phyloP scores from a whole-genome alignment of 23 tunicate species.

The Styela clava region DNA sequence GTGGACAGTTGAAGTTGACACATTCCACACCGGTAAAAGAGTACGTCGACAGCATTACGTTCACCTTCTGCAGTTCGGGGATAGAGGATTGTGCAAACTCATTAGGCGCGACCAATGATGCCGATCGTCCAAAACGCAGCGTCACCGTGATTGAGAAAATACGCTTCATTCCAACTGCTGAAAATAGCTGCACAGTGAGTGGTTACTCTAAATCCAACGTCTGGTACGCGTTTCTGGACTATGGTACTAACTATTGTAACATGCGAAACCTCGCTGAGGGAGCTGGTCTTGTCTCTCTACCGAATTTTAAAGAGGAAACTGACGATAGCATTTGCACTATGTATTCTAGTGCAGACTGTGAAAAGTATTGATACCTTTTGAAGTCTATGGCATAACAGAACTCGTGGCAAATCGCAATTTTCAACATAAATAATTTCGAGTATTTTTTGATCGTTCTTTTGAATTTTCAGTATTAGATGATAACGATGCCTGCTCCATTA shows the following conservation, averaged over 20 bases:
- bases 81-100: background rate
- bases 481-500: no score
- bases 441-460: background rate
- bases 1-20: conserved; percentile 32
- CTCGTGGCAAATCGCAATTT: no score
- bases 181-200: conserved; percentile 29
- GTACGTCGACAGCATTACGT: conserved; percentile 55
- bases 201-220: conserved; percentile 52
- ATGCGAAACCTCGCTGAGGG: conserved; percentile 74
- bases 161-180: background rate
- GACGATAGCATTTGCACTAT: conserved; percentile 62
- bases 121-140: background rate
- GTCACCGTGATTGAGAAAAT: conserved; percentile 16
- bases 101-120: background rate
- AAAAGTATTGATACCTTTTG: conserved; percentile 42
- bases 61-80: conserved; percentile 34
- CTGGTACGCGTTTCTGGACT: conserved; percentile 91
- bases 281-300: conserved; percentile 29
- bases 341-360: conserved; percentile 66
- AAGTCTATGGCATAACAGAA: no score
- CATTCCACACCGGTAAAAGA: conserved; percentile 70
- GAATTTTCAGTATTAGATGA: background rate
- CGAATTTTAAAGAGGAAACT: conserved; percentile 38
- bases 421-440: no score
- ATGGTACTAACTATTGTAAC: conserved; percentile 90